These are phyloP conservation scores for Hyaena hyaena DNA, from an alignment of 2,113 vertebrate species.

Conservation along the genomic window DNA sequence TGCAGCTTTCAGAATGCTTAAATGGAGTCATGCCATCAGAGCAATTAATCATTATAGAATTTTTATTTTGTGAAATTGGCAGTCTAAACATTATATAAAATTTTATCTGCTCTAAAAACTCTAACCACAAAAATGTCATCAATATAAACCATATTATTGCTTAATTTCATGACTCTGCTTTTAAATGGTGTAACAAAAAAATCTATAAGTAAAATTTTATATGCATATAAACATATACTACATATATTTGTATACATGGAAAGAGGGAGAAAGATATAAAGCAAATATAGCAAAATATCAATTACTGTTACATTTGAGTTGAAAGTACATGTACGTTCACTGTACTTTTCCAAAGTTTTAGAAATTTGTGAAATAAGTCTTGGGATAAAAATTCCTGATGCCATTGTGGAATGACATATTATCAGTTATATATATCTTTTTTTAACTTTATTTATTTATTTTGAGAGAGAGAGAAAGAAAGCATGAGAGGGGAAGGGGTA, in stretches of 20 bases:
- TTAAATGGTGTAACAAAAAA: background rate
- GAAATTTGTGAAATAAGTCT: background rate
- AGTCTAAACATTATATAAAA: background rate
- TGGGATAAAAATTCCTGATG: background rate
- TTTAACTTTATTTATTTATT: too few relatives aligned
- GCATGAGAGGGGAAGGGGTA: too few relatives aligned
- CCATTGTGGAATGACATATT: background rate
- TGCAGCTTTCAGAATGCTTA: background rate
- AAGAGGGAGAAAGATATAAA: background rate
- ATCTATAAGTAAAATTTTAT: background rate
- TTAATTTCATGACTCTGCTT: background rate
- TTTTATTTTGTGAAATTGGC: background rate
- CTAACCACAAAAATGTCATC: background rate
- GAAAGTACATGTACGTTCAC: background rate
- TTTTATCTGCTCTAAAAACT: slow-evolving; percentile 6
- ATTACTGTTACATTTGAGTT: background rate
- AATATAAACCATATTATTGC: background rate
- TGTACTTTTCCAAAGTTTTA: background rate
- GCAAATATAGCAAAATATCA: background rate
- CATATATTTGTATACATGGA: background rate
- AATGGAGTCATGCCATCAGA: background rate
- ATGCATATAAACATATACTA: background rate
- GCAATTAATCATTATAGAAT: background rate
- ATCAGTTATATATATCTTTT: background rate
- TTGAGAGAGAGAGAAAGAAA: too few relatives aligned